Evolutionary conservation across 2,113 vertebrate species (phyloP).

Genomic region (Cyprinus carpio): DNA sequence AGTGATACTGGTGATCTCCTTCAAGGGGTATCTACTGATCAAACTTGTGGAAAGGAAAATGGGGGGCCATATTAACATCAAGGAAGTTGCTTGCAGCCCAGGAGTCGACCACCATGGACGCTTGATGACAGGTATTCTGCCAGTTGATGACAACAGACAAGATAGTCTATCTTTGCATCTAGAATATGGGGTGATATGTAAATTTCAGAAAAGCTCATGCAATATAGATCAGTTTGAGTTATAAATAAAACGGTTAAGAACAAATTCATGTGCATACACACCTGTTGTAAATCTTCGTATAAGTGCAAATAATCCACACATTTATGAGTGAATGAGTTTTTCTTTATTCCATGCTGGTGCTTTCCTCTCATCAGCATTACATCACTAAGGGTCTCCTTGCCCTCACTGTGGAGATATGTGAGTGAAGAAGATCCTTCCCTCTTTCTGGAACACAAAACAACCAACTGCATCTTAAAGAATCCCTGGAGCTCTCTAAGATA

Average conservation of each 20-base stretch:
- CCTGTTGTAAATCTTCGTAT: background rate
- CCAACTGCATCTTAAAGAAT: constrained; percentile 62
- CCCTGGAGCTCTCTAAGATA: constrained; percentile 50
- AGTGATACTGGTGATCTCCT: no score
- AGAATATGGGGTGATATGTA: background rate
- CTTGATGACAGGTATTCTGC: no score
- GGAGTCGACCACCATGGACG: no score
- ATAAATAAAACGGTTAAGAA: background rate
- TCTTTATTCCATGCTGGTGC: background rate
- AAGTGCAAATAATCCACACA: background rate
- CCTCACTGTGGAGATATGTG: background rate
- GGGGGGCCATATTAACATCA: no score
- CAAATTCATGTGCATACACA: background rate
- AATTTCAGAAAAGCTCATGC: background rate
- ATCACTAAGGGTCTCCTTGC: background rate
- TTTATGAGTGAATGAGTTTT: background rate
- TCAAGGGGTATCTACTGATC: no score
- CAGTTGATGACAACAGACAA: no score
- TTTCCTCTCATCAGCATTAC: background rate
- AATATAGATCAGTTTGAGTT: background rate
- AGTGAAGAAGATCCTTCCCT: background rate
- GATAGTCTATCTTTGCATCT: no score
- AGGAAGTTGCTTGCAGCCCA: no score
- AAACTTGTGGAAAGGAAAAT: no score
- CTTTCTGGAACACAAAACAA: constrained; percentile 51